phyloP scores from a whole-genome alignment of 2,113 vertebrate species.

The Serinus canaria region DNA sequence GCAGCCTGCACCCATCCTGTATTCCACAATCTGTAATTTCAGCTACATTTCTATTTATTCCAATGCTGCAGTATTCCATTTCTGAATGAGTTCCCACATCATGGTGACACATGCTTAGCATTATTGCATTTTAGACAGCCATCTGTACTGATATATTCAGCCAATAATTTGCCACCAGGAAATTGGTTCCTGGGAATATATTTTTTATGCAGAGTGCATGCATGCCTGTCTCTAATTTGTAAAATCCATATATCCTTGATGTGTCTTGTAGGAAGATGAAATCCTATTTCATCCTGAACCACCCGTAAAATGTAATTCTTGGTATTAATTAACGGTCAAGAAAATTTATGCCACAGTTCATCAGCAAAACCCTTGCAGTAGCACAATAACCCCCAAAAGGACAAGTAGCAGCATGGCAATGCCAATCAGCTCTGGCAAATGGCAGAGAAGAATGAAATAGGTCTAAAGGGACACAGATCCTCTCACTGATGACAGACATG shows the following conservation, averaged over 20 bases:
- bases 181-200: conserved; percentile 57
- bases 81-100: conserved; percentile 63
- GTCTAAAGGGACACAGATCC: conserved; percentile 8
- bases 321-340: conserved; percentile 22
- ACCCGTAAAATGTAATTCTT: background rate
- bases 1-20: conserved; percentile 34
- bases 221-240: conserved; percentile 48
- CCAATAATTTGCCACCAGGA: conserved; percentile 61
- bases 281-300: conserved; percentile 2
- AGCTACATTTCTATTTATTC: conserved; percentile 62
- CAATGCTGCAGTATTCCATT: conserved; percentile 53
- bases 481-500: background rate
- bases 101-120: conserved; percentile 60
- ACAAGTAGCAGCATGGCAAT: background rate
- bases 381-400: background rate
- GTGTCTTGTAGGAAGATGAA: background rate
- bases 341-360: conserved; percentile 2
- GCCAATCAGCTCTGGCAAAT: background rate
- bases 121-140: conserved; percentile 65
- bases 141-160: conserved; percentile 65
- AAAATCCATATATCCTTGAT: conserved; percentile 39
- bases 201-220: conserved; percentile 46
- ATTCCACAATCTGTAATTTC: conserved; percentile 66
- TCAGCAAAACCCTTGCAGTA: background rate
- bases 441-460: background rate